Evolutionary conservation across 2,888 invertebrate genomes (phyloP), one percentile per base, ranked within the genome.

Genomic region (Troides oblongomaculatus): DNA sequence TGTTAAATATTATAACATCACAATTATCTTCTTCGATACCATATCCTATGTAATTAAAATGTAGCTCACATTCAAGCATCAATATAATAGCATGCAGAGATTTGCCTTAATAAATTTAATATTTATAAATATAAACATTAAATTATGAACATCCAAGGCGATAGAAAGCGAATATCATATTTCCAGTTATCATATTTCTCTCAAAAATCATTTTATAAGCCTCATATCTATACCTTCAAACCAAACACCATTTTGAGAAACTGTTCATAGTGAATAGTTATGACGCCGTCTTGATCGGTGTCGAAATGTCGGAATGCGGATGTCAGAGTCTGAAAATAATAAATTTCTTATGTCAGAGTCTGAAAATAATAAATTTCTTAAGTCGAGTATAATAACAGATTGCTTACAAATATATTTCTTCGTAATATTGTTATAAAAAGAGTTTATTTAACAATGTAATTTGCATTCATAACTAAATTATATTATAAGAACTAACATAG

Each of bases 181-280:
- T 18, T 14, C 18, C 50, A 50, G 10, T 18, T 1, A 18, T 57
- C 57, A 6, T 57, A 21, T 57, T 21, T 57, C 57, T 21, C n/a
- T 18, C n/a, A 57, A 57, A 57, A 23, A n/a, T 30, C n/a, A n/a
- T 64, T 25, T 59, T 59, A 61, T 3, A 36, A 59, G 46, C 59
- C 43, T 46, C 58, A 43, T 25, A 23, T 57, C 87, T 92, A 89
- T 92, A 96, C 94, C 93, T 96, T 96, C 64, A 97, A 87, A 79
- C 95, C 95, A 82, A 97, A 96, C 43, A 99, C 98, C 96, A 99
- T 97, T 79, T 95, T 96, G 71, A 99, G 93, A 88, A 99, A 99
- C 85, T 99, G 98, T 89, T 99, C 99, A 82, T 99, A 99, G 79
- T 97, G 96, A 80, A 99, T 97, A 67, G 97, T 97, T 75, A 99